phyloP scores from a whole-genome alignment of 2,888 invertebrate genomes.

The Agrochola lota region DNA sequence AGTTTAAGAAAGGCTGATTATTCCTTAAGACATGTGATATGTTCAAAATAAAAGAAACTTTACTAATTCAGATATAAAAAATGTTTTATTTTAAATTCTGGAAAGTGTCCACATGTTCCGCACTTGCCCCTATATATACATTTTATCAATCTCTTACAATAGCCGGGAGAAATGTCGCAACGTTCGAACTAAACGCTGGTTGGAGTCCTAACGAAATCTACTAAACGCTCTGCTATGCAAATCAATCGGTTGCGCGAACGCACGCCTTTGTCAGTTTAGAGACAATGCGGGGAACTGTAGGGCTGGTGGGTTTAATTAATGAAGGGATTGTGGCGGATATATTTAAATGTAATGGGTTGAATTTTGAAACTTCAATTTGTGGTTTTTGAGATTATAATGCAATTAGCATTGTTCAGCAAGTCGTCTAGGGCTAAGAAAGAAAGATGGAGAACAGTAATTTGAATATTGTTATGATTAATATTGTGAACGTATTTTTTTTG shows the following conservation, averaged over 20 bases:
- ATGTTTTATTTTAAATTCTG: too few species aligned
- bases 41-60: too few species aligned
- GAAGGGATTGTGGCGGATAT: not conserved
- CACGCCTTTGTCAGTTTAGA: conserved; percentile 73
- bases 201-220: conserved; percentile 65
- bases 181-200: conserved; percentile 65
- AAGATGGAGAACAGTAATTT: not conserved
- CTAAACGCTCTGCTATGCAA: conserved; percentile 83
- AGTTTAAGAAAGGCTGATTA: too few species aligned
- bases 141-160: conserved; percentile 61
- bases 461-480: not conserved
- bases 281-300: conserved; percentile 58
- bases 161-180: conserved; percentile 73
- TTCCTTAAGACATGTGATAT: too few species aligned
- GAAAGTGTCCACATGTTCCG: too few species aligned
- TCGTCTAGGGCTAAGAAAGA: not conserved
- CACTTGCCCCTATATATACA: too few species aligned
- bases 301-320: conserved; percentile 41
- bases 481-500: not conserved
- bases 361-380: not conserved
- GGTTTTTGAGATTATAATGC: too few species aligned
- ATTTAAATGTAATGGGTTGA: not conserved
- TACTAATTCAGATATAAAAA: too few species aligned
- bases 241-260: conserved; percentile 80
- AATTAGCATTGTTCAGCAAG: not conserved